These are phyloP conservation scores for Eristalinus sepulchralis DNA, from an alignment of 2,888 invertebrate genomes.

Conservation along the genomic window DNA sequence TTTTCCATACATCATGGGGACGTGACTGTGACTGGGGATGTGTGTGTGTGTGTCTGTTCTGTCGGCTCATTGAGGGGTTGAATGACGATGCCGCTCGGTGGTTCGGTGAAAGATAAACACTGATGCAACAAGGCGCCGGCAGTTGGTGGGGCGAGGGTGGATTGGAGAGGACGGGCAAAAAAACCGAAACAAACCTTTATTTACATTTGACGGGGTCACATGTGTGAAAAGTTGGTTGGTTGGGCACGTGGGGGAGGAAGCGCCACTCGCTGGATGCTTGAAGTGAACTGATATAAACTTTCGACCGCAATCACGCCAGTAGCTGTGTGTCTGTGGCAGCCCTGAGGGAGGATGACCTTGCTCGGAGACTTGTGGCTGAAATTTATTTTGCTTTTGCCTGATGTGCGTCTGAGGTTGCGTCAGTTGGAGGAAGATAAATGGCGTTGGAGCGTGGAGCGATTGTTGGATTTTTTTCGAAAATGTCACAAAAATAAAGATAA, in stretches of 20 bases:
- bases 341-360: background rate
- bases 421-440: background rate
- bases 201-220: conserved; percentile 26
- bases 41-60: background rate
- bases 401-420: background rate
- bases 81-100: background rate
- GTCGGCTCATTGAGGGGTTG: conserved; percentile 22
- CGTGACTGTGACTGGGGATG: background rate
- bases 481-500: too few relatives aligned
- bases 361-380: background rate
- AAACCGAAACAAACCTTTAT: conserved; percentile 16
- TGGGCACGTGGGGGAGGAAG: background rate
- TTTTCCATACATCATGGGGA: conserved; percentile 10
- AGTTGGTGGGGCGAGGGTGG: background rate
- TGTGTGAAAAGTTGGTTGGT: conserved; percentile 7
- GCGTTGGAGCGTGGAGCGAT: too few relatives aligned
- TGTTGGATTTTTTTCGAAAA: too few relatives aligned
- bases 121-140: conserved; percentile 45
- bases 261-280: background rate
- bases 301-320: conserved; percentile 30
- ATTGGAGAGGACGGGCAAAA: background rate
- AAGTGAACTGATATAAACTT: conserved; percentile 15
- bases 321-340: background rate
- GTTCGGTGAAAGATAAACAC: conserved; percentile 39
- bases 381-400: background rate